Evolutionary conservation across 2,797 vertebrate genomes (phyloP).

Genomic region (Eleutherodactylus coqui): DNA sequence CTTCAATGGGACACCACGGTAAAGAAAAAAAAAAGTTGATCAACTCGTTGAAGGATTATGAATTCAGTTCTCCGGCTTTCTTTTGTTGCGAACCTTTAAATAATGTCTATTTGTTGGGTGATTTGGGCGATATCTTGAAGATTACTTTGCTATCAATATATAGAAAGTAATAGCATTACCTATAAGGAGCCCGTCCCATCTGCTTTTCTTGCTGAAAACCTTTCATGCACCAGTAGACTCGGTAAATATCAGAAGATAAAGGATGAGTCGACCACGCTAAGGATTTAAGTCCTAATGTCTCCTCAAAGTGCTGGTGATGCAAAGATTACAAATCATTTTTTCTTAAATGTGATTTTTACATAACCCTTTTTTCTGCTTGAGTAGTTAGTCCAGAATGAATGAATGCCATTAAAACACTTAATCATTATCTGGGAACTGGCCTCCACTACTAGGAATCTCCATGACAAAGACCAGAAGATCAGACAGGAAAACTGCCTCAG

Average conservation of each 20-base stretch:
- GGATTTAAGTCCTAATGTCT: slow-evolving; percentile 88
- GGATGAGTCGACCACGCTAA: slow-evolving; percentile 83
- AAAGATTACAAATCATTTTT: slow-evolving; percentile 89
- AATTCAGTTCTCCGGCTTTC: slow-evolving; percentile 69
- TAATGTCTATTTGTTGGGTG: slow-evolving; percentile 83
- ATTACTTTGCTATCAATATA: slow-evolving; percentile 87
- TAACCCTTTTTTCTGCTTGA: slow-evolving; percentile 90
- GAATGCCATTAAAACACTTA: slow-evolving; percentile 91
- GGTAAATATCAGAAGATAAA: slow-evolving; percentile 90
- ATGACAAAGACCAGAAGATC: slow-evolving; percentile 90
- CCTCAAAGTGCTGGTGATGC: slow-evolving; percentile 86
- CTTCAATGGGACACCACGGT: neutral
- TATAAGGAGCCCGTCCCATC: slow-evolving; percentile 86
- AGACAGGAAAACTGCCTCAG: slow-evolving; percentile 79
- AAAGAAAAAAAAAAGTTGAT: neutral
- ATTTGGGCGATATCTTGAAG: slow-evolving; percentile 83
- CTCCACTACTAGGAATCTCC: slow-evolving; percentile 84
- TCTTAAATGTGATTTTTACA: slow-evolving; percentile 89
- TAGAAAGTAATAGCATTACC: slow-evolving; percentile 87
- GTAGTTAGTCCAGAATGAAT: slow-evolving; percentile 85
- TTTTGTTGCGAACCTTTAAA: slow-evolving; percentile 81
- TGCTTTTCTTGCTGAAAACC: slow-evolving; percentile 86
- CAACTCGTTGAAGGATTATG: slow-evolving; percentile 62
- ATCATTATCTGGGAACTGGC: slow-evolving; percentile 87
- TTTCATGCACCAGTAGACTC: slow-evolving; percentile 88